Conservation (phyloP, 2,888 invertebrate species). For the Iselma pallidipennis region DNA sequence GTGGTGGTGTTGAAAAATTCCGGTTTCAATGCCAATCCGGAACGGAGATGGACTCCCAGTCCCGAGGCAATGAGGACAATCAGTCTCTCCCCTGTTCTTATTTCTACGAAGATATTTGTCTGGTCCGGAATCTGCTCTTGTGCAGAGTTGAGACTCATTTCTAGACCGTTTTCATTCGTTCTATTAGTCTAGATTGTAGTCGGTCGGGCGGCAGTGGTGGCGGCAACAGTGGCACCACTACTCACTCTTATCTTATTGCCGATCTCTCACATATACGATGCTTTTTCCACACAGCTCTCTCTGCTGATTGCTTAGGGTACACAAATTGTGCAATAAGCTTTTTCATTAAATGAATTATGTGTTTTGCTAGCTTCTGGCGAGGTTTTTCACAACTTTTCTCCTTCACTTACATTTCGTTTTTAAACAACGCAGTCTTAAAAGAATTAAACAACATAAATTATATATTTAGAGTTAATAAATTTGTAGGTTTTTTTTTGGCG, state of each 20-base stretch:
- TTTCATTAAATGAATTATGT: constrained; percentile 37
- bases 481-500: too few relatives aligned
- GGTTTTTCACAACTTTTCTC: background rate
- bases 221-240: background rate
- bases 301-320: constrained; percentile 35
- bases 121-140: constrained; percentile 44
- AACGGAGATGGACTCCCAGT: constrained; percentile 52
- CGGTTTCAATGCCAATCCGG: constrained; percentile 44
- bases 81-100: constrained; percentile 53
- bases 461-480: background rate
- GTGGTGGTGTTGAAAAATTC: constrained; percentile 40
- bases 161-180: constrained; percentile 43
- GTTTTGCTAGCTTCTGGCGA: constrained; percentile 13
- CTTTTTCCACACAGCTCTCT: constrained; percentile 26
- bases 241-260: constrained; percentile 31
- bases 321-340: constrained; percentile 37
- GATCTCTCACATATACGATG: constrained; percentile 14
- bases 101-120: constrained; percentile 53
- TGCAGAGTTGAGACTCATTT: constrained; percentile 47
- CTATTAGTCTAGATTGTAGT: constrained; percentile 45
- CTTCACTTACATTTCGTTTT: background rate
- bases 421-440: background rate
- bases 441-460: background rate
- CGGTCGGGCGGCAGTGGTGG: constrained; percentile 30
- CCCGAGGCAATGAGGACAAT: constrained; percentile 56